A percentile compares a stretch with the other conserved stretches of the same genome.
These are phyloP conservation scores for Chelonia mydas DNA, from an alignment of 2,797 vertebrate species.

Conservation along the genomic window DNA sequence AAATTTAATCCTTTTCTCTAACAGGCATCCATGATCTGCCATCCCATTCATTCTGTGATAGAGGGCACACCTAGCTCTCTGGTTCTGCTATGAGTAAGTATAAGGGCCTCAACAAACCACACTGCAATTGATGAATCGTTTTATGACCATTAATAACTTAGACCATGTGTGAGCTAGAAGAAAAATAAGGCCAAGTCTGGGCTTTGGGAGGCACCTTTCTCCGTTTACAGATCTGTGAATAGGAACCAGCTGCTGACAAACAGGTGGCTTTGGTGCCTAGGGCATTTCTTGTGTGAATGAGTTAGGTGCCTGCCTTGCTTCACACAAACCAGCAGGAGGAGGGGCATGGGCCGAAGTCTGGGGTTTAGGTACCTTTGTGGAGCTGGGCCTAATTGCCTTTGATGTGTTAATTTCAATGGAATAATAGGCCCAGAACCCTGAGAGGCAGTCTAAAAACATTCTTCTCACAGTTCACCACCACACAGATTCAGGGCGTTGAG, in stretches of 20 bases:
- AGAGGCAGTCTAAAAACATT: neutral
- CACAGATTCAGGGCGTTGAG: neutral
- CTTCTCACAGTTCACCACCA: neutral
- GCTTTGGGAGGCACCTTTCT: neutral
- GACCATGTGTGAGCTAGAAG: too few species aligned
- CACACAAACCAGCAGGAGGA: neutral
- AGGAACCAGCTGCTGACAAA: neutral
- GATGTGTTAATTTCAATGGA: neutral
- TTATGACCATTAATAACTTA: too few species aligned
- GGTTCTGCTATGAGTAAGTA: too few species aligned
- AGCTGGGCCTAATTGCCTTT: neutral
- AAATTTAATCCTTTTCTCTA: neutral
- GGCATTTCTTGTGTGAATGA: neutral
- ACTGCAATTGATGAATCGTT: neutral
- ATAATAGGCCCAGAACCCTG: neutral
- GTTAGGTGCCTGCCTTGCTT: neutral
- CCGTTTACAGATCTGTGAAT: neutral
- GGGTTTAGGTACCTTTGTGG: neutral
- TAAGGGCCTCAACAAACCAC: too few species aligned
- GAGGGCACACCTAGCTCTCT: too few species aligned
- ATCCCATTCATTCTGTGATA: neutral
- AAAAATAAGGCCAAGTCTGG: neutral
- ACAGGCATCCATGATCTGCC: neutral
- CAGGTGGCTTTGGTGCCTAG: neutral
- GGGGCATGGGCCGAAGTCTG: neutral